Evolutionary conservation across 2,888 invertebrate species (phyloP).

Genomic region (Resseliella maxima): DNA sequence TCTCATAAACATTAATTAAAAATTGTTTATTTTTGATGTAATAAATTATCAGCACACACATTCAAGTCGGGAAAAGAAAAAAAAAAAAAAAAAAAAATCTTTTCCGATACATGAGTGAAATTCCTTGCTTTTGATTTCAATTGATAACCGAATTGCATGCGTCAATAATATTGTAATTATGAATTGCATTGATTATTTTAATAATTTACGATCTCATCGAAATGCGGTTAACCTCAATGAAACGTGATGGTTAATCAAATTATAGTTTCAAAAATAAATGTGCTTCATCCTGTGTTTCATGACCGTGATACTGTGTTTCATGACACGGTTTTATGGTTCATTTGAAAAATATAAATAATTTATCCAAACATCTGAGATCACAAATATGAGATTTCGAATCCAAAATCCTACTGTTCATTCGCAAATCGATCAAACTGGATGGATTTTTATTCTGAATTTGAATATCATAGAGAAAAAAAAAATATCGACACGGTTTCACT

Average conservation of each 20-base stretch:
- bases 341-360: background rate
- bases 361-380: background rate
- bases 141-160: background rate
- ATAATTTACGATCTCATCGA: constrained; percentile 36
- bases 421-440: background rate
- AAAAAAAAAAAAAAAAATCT: too few species aligned
- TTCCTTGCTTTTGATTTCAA: background rate
- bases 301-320: background rate
- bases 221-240: constrained; percentile 25
- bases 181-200: constrained; percentile 25
- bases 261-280: background rate
- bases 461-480: background rate
- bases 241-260: background rate
- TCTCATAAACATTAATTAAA: too few species aligned
- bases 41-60: too few species aligned
- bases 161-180: background rate
- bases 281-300: background rate
- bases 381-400: background rate
- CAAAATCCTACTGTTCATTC: background rate
- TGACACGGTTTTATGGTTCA: background rate
- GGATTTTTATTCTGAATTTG: background rate
- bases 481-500: background rate
- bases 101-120: background rate
- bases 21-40: too few species aligned
- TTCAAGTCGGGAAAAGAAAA: too few species aligned